A percentile compares a stretch with the other conserved stretches of the same genome.
Evolutionary conservation across 1,140 invertebrate species (phyloP).

Genomic region (Coboldia fuscipes): DNA sequence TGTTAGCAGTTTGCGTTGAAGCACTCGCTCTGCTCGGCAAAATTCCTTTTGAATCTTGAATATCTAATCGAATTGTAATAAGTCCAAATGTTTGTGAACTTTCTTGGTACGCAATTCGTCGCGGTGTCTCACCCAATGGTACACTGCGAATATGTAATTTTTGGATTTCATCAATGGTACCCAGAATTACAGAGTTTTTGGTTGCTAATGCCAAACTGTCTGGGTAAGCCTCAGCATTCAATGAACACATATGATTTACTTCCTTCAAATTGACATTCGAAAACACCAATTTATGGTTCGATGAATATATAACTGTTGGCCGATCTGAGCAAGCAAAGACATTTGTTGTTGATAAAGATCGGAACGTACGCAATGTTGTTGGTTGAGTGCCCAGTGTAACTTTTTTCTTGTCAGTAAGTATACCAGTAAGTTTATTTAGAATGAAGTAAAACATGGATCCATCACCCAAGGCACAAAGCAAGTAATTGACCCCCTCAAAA

Average conservation of each 20-base stretch:
- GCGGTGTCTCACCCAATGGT: constrained; percentile 78
- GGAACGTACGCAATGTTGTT: constrained; percentile 77
- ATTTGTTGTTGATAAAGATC: constrained; percentile 80
- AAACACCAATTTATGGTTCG: constrained; percentile 96
- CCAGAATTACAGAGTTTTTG: constrained; percentile 83
- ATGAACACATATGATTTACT: constrained; percentile 95
- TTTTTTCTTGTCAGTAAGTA: constrained; percentile 64
- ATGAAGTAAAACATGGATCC: constrained; percentile 95
- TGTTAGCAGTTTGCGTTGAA: constrained; percentile 44
- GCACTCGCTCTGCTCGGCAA: constrained; percentile 50
- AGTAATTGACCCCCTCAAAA: constrained; percentile 80
- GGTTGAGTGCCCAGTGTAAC: constrained; percentile 94
- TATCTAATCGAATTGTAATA: constrained; percentile 72
- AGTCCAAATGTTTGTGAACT: constrained; percentile 87
- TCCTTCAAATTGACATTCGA: constrained; percentile 98
- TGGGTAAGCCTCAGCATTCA: constrained; percentile 85
- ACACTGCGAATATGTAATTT: constrained; percentile 93
- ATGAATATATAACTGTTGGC: constrained; percentile 96
- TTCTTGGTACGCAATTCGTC: constrained; percentile 89
- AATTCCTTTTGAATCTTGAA: constrained; percentile 45
- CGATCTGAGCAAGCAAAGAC: constrained; percentile 97
- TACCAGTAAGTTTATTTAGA: constrained; percentile 47
- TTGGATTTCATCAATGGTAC: constrained; percentile 97
- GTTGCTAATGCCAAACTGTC: constrained; percentile 88
- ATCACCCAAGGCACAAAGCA: constrained; percentile 86